phyloP scores from a whole-genome alignment of 2,888 invertebrate genomes.

The Tubiluchus corallicola region DNA sequence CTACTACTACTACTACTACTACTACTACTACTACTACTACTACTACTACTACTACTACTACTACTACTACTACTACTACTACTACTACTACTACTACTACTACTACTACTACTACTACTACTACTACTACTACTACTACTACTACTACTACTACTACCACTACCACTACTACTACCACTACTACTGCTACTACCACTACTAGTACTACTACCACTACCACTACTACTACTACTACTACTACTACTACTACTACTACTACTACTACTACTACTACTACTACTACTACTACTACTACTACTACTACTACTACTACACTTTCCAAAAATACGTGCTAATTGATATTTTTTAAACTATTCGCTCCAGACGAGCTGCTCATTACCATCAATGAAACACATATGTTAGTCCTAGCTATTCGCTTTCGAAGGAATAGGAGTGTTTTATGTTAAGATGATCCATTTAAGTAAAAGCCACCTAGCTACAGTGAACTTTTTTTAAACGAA shows the following conservation, averaged over 20 bases:
- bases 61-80: slow-evolving; percentile 3
- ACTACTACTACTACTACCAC: slow-evolving; percentile 3
- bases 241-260: slow-evolving; percentile 3
- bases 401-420: no score
- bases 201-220: slow-evolving; percentile 3
- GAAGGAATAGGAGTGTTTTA: no score
- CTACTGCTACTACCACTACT: no score
- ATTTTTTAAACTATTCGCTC: no score
- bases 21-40: slow-evolving; percentile 3
- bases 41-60: slow-evolving; percentile 3
- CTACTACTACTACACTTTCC: background rate
- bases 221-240: slow-evolving; percentile 3
- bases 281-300: slow-evolving; percentile 3
- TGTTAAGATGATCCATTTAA: no score
- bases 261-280: slow-evolving; percentile 3
- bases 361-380: no score
- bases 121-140: slow-evolving; percentile 3
- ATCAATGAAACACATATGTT: no score
- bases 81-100: slow-evolving; percentile 3
- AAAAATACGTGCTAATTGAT: no score
- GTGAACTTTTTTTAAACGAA: no score
- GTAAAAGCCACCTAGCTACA: no score
- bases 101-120: slow-evolving; percentile 3
- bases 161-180: slow-evolving; percentile 3
- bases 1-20: slow-evolving; percentile 3